Evolutionary conservation across 2,888 invertebrate species (phyloP).

Genomic region (Athalia rosae): DNA sequence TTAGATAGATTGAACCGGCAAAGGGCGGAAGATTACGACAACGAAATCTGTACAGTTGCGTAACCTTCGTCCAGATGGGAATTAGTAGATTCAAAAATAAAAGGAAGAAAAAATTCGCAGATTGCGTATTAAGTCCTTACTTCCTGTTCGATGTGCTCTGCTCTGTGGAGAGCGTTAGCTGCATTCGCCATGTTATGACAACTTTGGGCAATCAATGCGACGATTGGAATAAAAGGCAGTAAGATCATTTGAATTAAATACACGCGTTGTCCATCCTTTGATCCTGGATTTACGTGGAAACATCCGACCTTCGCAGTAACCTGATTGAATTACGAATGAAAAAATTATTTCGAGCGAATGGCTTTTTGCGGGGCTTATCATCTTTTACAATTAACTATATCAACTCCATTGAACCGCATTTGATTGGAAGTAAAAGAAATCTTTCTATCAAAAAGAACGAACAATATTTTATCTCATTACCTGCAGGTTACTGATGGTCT

Average conservation of each 20-base stretch:
- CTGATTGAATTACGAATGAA: conserved; percentile 40
- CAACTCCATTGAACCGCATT: too few species aligned
- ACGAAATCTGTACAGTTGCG: too few species aligned
- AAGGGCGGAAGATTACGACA: too few species aligned
- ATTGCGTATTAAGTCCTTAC: conserved; percentile 55
- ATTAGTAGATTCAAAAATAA: not conserved
- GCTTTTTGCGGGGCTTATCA: too few species aligned
- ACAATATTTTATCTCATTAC: not conserved
- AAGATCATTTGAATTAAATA: conserved; percentile 76
- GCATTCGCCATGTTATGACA: conserved; percentile 76
- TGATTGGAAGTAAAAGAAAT: not conserved
- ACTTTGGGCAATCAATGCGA: conserved; percentile 76
- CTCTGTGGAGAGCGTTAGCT: conserved; percentile 74
- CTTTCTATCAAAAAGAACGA: not conserved
- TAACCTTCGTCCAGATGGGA: too few species aligned
- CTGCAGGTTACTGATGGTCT: conserved; percentile 5
- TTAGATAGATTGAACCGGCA: too few species aligned
- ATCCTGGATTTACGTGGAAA: conserved; percentile 55
- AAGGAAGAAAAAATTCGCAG: not conserved
- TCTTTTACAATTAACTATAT: too few species aligned
- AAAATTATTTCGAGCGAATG: not conserved
- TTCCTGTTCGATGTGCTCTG: conserved; percentile 75
- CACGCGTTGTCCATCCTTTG: conserved; percentile 71
- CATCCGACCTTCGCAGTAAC: conserved; percentile 51
- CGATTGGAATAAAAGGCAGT: conserved; percentile 77